Percentiles rank a stretch among this genome's conserved stretches.
Evolutionary conservation across 2,113 vertebrate species (phyloP).

Genomic region (Pyrgilauda ruficollis): DNA sequence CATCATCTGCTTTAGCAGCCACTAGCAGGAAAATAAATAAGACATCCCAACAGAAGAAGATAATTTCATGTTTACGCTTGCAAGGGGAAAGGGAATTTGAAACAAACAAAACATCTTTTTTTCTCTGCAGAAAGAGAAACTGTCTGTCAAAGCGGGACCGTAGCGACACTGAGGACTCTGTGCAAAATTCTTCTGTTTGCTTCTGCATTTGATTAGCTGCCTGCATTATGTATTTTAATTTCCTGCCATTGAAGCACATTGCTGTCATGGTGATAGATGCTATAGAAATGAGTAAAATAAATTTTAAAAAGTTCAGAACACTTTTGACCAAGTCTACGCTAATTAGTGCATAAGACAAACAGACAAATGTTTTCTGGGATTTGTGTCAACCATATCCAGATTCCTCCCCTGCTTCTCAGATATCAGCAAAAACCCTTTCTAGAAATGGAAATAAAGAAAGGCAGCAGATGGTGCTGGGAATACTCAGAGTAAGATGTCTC

Average conservation of each 20-base stretch:
- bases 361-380: constrained; percentile 54
- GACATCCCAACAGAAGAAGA: constrained; percentile 30
- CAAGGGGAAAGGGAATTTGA: constrained; percentile 33
- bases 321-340: constrained; percentile 48
- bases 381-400: constrained; percentile 13
- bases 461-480: constrained; percentile 59
- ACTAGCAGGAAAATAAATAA: constrained; percentile 41
- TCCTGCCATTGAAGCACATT: constrained; percentile 46
- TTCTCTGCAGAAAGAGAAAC: constrained; percentile 28
- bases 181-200: constrained; percentile 57
- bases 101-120: constrained; percentile 37
- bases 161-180: constrained; percentile 25
- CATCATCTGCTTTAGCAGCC: background rate
- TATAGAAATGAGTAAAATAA: constrained; percentile 57
- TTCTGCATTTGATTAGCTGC: constrained; percentile 68
- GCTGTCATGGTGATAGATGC: constrained; percentile 66
- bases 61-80: constrained; percentile 20
- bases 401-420: constrained; percentile 36
- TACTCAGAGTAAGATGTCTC: background rate
- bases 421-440: constrained; percentile 36
- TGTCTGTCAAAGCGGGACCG: constrained; percentile 19
- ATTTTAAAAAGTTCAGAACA: constrained; percentile 58
- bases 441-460: constrained; percentile 43
- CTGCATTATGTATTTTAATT: constrained; percentile 66
- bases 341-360: constrained; percentile 54